These are phyloP conservation scores for Sebastes miniatus DNA, from an alignment of 2,797 vertebrate species.

Conservation along the genomic window DNA sequence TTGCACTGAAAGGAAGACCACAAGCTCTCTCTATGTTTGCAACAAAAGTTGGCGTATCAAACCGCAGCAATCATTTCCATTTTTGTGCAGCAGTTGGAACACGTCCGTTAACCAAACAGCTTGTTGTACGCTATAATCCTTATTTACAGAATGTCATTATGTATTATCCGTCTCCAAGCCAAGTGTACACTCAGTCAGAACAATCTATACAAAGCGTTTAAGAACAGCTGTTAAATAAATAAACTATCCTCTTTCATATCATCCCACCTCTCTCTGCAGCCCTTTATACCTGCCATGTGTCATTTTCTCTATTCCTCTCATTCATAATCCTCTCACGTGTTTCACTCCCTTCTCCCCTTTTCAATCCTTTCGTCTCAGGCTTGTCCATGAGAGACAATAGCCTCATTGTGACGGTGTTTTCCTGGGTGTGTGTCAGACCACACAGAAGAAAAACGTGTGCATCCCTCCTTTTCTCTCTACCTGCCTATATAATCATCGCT, in stretches of 20 bases:
- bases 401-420: conserved; percentile 50
- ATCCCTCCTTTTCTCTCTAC: conserved; percentile 13
- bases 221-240: conserved; percentile 34
- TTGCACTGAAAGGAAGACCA: conserved; percentile 16
- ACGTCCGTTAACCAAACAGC: conserved; percentile 29
- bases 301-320: conserved; percentile 1
- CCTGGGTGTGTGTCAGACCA: conserved; percentile 61
- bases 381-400: conserved; percentile 57
- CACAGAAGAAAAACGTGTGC: conserved; percentile 47
- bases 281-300: background rate
- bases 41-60: background rate
- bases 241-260: conserved; percentile 10
- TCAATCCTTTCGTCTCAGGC: conserved; percentile 28
- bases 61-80: background rate
- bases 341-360: conserved; percentile 5
- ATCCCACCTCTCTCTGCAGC: background rate
- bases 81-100: conserved; percentile 34
- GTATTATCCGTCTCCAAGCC: conserved; percentile 8
- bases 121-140: conserved; percentile 38
- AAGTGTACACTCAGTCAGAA: conserved; percentile 29
- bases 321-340: background rate
- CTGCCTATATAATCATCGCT: conserved; percentile 58
- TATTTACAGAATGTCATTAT: conserved; percentile 49
- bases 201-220: conserved; percentile 13
- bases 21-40: background rate